phyloP scores from a whole-genome alignment of 2,797 vertebrate genomes.

The Podarcis siculus region DNA sequence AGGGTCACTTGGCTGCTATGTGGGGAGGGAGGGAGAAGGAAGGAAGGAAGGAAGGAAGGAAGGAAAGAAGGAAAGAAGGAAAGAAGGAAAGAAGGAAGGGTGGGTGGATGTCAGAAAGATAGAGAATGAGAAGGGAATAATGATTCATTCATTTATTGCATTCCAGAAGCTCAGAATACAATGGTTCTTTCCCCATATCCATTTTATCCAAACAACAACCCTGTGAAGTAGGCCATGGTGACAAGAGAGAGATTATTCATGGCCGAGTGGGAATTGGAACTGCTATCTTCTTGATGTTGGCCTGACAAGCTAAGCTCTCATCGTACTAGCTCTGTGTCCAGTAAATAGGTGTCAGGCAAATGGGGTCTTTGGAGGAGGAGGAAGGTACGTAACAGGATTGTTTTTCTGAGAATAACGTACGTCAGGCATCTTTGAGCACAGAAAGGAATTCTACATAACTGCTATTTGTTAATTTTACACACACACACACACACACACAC shows the following conservation, averaged over 20 bases:
- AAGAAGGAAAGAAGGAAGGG: no score
- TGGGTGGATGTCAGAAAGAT: no score
- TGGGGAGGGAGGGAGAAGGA: not conserved
- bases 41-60: rapidly evolving
- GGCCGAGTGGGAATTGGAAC: not conserved
- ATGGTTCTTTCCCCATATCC: no score
- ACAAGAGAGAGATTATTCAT: not conserved
- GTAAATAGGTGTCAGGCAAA: not conserved
- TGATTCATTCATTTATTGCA: no score
- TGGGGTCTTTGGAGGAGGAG: not conserved
- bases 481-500: no score
- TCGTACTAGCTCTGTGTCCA: not conserved
- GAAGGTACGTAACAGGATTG: not conserved
- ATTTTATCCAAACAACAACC: no score
- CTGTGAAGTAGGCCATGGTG: no score
- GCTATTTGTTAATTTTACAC: not conserved
- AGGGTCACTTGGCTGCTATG: no score
- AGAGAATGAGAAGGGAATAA: not conserved
- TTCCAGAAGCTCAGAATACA: no score
- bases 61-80: no score
- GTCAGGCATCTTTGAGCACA: not conserved
- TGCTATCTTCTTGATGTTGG: not conserved
- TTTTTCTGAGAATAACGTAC: not conserved
- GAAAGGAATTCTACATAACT: not conserved
- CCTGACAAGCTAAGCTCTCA: not conserved